phyloP scores from a whole-genome alignment of 2,113 vertebrate genomes.

The Ascaphus truei region DNA sequence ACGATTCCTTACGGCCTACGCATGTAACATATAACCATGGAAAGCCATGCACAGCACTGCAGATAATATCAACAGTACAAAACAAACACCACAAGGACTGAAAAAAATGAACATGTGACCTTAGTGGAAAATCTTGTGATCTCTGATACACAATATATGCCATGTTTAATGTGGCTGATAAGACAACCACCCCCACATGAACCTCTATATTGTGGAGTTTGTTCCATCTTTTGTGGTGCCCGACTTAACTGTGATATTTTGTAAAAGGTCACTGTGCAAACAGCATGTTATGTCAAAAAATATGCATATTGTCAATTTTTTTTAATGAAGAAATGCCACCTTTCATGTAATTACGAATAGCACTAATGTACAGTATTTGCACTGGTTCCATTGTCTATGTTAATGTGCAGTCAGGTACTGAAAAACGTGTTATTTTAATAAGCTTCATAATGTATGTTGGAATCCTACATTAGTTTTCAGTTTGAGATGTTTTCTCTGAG shows the following conservation, averaged over 20 bases:
- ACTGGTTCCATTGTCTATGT: too few relatives aligned
- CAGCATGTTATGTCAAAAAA: too few relatives aligned
- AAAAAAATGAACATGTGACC: conserved; percentile 4
- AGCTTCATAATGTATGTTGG: too few relatives aligned
- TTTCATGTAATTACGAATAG: too few relatives aligned
- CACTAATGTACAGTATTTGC: too few relatives aligned
- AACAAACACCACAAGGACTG: neutral
- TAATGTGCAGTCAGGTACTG: too few relatives aligned
- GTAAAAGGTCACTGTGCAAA: conserved; percentile 9
- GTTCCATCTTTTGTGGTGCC: conserved; percentile 7
- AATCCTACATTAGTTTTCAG: too few relatives aligned
- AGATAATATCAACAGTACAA: conserved; percentile 2
- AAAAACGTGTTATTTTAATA: too few relatives aligned
- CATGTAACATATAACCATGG: neutral
- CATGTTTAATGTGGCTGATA: neutral
- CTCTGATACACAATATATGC: neutral
- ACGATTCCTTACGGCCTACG: neutral
- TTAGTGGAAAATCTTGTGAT: neutral
- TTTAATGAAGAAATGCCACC: too few relatives aligned
- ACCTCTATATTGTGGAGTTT: neutral
- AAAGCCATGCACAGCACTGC: neutral
- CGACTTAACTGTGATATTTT: neutral
- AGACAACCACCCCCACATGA: neutral
- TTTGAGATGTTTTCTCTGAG: too few relatives aligned
- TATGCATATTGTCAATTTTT: too few relatives aligned